phyloP scores from a whole-genome alignment of 2,888 invertebrate species.

The Ochropleura plecta region DNA sequence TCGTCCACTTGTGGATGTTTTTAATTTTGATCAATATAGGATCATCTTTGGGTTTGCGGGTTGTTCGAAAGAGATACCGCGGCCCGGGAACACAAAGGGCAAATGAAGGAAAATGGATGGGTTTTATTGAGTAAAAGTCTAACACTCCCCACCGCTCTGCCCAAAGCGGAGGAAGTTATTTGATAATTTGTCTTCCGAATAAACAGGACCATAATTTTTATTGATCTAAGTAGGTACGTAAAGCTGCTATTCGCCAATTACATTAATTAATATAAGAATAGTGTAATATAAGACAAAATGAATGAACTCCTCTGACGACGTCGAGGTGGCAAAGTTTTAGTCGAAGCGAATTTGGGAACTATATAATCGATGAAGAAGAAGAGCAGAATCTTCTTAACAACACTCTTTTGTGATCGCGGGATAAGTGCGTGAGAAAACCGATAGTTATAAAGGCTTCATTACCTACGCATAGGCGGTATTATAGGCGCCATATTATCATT shows the following conservation, averaged over 20 bases:
- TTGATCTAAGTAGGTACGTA: not conserved
- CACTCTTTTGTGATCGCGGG: not conserved
- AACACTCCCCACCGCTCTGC: no score
- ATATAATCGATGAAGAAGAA: not conserved
- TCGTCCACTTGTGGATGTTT: not conserved
- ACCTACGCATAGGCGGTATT: slow-evolving; percentile 21
- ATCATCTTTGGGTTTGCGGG: no score
- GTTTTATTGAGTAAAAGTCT: no score
- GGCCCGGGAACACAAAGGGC: no score
- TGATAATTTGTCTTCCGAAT: no score
- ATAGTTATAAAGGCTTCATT: slow-evolving; percentile 23
- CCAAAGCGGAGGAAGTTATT: no score
- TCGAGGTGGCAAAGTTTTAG: not conserved
- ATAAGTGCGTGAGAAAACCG: slow-evolving; percentile 29
- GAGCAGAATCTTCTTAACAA: not conserved
- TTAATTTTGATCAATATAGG: not conserved
- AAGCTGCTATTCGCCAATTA: not conserved
- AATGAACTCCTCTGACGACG: not conserved
- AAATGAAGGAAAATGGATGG: no score
- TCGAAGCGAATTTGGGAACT: not conserved
- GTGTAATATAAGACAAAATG: not conserved
- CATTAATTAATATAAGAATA: not conserved
- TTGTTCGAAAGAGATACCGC: no score
- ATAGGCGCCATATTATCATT: slow-evolving; percentile 55
- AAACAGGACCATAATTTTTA: not conserved